Evolutionary conservation across 92 coral and sea anemone genomes (phyloP), one percentile per base, ranked within the genome.

Genomic region (Paramuricea clavata): DNA sequence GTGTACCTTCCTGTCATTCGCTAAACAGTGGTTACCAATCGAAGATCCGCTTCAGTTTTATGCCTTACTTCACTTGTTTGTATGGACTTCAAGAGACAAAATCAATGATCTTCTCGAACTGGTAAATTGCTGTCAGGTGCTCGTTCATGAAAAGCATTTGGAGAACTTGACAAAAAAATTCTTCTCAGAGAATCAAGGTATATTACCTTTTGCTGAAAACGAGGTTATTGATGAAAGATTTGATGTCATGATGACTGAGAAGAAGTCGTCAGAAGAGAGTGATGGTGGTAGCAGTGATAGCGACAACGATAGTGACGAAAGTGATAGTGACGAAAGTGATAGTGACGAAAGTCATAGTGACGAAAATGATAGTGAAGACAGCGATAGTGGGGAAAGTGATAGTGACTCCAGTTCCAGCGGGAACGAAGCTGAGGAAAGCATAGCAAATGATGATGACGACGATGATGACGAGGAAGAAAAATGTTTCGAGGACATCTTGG

Each of bases 1-100:
- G 75, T 76, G 95, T 21, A 92, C 89, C 5, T 89, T 90, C 67
- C 84, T 87, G 12, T 87, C 82, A 25, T 31, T 83, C 47, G 67
- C 57, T 36, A 31, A 65, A 65, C 39, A 65, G 72, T 65, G 72
- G 72, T 12, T 65, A 65, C 72, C 72, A 31, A 65, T 65, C 39
- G 39, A 65, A 21, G 41, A 72, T 44, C 78, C 78, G 52, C 78
- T 72, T 72, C 78, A 65, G n/a, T 65, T 65, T 65, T 65, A 16
- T 6, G 72, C 72, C 39, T 15, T 65, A 41, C 78, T 72, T 15
- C 56, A 72, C 15, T 44, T 72, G 31, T 72, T 72, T 35, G 49
- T 72, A 12, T 72, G 78, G 78, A 39, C 15, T 3, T 35, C 49
- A 72, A 41, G 7, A 44, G 50, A 41, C 16, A 26, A 44, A 72